Evolutionary conservation across 2,113 vertebrate genomes (phyloP).

Genomic region (Onychostruthus taczanowskii): DNA sequence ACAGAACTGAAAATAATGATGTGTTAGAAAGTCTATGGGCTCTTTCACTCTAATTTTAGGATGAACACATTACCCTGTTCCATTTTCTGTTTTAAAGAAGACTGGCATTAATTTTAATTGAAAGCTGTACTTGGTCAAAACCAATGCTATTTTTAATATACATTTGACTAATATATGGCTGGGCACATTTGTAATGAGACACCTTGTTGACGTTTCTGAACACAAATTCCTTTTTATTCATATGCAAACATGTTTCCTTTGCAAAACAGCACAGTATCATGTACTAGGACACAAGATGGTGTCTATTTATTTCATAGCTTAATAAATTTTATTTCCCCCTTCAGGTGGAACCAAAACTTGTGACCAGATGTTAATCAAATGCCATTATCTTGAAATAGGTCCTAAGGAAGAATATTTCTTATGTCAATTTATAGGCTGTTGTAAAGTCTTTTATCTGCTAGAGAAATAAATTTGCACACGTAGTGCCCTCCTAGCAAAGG

Average conservation of each 20-base stretch:
- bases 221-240: background rate
- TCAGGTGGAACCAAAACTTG: background rate
- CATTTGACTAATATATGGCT: background rate
- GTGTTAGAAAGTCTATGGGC: background rate
- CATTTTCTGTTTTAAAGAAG: background rate
- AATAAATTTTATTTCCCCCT: background rate
- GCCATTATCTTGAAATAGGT: background rate
- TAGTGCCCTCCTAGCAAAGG: background rate
- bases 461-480: background rate
- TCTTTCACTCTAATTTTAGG: background rate
- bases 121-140: background rate
- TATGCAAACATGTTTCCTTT: background rate
- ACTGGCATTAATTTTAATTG: background rate
- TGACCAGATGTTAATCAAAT: background rate
- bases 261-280: background rate
- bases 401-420: background rate
- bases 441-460: background rate
- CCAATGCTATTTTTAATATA: background rate
- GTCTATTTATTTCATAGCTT: background rate
- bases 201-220: slow-evolving; percentile 21
- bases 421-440: background rate
- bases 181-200: slow-evolving; percentile 8
- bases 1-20: background rate
- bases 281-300: background rate
- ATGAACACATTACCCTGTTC: background rate